These are phyloP conservation scores for Pelecanoides urinatrix DNA, from an alignment of 2,113 vertebrate genomes.

Conservation along the genomic window DNA sequence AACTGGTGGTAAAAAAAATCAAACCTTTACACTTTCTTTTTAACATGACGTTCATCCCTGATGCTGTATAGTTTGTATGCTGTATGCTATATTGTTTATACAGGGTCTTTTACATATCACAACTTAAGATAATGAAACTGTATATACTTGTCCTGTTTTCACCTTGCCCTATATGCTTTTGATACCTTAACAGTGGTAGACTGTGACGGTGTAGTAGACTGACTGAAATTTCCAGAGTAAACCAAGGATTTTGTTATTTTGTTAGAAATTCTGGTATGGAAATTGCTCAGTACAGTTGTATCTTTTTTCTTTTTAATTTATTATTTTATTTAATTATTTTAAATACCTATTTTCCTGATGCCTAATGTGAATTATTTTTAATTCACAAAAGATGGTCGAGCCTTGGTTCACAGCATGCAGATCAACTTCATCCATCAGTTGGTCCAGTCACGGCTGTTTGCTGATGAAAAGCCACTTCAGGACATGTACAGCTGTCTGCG, in stretches of 20 bases:
- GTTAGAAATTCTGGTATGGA: background rate
- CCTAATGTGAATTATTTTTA: constrained; percentile 8
- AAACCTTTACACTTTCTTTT: background rate
- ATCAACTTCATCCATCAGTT: constrained; percentile 97
- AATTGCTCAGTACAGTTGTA: background rate
- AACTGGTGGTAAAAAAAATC: constrained; percentile 88
- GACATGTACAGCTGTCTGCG: constrained; percentile 99
- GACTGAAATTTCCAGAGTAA: background rate
- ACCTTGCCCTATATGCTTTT: background rate
- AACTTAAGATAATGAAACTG: background rate
- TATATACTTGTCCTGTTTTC: background rate
- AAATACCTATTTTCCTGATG: background rate
- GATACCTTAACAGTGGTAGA: background rate
- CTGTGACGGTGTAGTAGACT: background rate
- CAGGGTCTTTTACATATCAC: background rate
- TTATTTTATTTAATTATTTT: background rate
- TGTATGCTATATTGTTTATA: background rate
- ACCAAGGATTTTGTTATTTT: background rate
- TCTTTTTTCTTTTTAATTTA: background rate
- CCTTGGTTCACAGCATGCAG: constrained; percentile 96
- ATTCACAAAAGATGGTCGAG: constrained; percentile 85
- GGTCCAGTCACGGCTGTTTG: constrained; percentile 95
- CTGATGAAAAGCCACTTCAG: constrained; percentile 97
- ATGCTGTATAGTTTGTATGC: background rate
- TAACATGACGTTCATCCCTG: background rate